Percentiles rank a stretch among this genome's conserved stretches.
Conservation (phyloP, 2,797 vertebrate species). For the Strix occidentalis region DNA sequence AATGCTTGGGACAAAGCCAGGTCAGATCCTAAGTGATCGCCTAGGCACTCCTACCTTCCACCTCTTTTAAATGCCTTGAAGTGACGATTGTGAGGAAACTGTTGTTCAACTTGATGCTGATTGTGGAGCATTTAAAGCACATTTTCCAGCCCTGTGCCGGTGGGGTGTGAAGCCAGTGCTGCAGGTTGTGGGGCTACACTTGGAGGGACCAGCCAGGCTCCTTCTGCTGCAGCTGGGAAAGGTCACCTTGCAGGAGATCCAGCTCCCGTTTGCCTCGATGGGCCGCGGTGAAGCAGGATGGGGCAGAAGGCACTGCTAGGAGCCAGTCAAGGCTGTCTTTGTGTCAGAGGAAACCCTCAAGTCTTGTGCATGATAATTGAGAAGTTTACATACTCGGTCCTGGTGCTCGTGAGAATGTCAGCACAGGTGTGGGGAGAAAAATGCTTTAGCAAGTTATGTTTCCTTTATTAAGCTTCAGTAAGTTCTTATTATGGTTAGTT, state of each 20-base stretch:
- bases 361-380: background rate
- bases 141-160: background rate
- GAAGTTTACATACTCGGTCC: background rate
- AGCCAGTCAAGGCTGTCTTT: background rate
- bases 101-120: background rate
- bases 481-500: background rate
- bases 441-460: background rate
- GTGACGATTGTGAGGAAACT: background rate
- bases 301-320: background rate
- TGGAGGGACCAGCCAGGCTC: background rate
- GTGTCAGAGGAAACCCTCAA: background rate
- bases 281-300: background rate
- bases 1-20: background rate
- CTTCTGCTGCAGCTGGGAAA: background rate
- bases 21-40: background rate
- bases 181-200: background rate
- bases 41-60: background rate
- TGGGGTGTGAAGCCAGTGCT: background rate
- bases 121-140: background rate
- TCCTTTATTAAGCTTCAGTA: background rate
- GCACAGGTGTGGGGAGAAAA: background rate
- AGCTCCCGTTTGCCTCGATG: background rate
- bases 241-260: background rate
- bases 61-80: background rate
- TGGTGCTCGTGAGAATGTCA: fast-evolving